A percentile compares a stretch with the other conserved stretches of the same genome.
Conservation (phyloP, 2,797 vertebrate species). For the Pempheris klunzingeri region DNA sequence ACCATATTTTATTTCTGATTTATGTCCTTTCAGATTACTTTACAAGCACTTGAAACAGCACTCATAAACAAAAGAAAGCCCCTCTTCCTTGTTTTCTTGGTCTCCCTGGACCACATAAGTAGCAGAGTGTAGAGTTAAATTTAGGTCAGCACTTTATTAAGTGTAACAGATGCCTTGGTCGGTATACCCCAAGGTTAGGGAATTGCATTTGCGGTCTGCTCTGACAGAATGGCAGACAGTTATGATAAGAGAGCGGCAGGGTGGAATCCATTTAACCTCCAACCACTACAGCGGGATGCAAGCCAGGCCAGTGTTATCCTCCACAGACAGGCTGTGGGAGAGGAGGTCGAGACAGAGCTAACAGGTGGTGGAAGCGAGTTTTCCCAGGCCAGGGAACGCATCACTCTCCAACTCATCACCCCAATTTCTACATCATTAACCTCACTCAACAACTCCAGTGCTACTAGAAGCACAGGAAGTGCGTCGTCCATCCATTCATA, state of each 20-base stretch:
- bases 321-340: slow-evolving; percentile 36
- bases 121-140: slow-evolving; percentile 72
- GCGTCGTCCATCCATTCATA: slow-evolving; percentile 11
- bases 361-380: slow-evolving; percentile 66
- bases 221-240: slow-evolving; percentile 78
- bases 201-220: slow-evolving; percentile 79
- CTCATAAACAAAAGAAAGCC: slow-evolving; percentile 45
- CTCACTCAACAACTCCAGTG: slow-evolving; percentile 38
- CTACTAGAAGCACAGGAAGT: slow-evolving; percentile 7
- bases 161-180: slow-evolving; percentile 80
- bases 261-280: slow-evolving; percentile 81
- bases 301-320: slow-evolving; percentile 51
- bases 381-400: slow-evolving; percentile 41
- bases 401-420: slow-evolving; percentile 45
- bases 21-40: slow-evolving; percentile 30
- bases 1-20: slow-evolving; percentile 15
- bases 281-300: slow-evolving; percentile 53
- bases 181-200: slow-evolving; percentile 67
- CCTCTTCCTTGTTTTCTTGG: slow-evolving; percentile 14
- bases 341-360: slow-evolving; percentile 21
- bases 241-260: slow-evolving; percentile 81
- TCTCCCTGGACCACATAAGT: slow-evolving; percentile 53
- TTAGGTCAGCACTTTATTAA: slow-evolving; percentile 82
- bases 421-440: slow-evolving; percentile 73
- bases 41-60: slow-evolving; percentile 32